Conservation (phyloP, 1,140 invertebrate species). For the Drosophila ironensis region DNA sequence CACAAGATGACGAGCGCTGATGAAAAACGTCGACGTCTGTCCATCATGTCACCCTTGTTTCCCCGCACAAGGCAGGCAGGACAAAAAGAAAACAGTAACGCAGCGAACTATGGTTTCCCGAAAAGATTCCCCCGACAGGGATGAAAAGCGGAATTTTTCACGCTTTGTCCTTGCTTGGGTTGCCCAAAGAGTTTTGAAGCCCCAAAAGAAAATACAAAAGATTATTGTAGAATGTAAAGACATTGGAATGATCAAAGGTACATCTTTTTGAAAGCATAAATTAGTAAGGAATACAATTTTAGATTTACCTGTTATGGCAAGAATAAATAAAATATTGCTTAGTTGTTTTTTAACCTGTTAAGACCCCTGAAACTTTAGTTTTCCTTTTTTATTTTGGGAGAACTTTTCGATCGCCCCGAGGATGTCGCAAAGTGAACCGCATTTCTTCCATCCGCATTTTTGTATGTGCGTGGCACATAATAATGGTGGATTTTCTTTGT, state of each 20-base stretch:
- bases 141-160: conserved; percentile 72
- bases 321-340: no score
- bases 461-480: conserved; percentile 76
- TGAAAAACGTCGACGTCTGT: conserved; percentile 79
- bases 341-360: no score
- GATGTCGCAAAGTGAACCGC: conserved; percentile 7
- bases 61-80: conserved; percentile 11
- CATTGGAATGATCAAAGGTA: background rate
- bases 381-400: no score
- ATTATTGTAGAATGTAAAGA: background rate
- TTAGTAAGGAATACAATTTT: no score
- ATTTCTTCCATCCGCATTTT: conserved; percentile 17
- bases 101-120: conserved; percentile 68
- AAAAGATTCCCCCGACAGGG: conserved; percentile 53
- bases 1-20: conserved; percentile 79
- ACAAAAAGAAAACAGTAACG: conserved; percentile 30
- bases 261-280: no score
- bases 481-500: conserved; percentile 81
- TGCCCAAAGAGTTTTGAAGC: conserved; percentile 39
- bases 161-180: conserved; percentile 43
- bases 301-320: no score
- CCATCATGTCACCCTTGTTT: conserved; percentile 77
- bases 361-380: no score
- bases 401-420: conserved; percentile 36
- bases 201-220: background rate